These are phyloP conservation scores for Pterostichus niger DNA, from an alignment of 2,888 invertebrate genomes.

Conservation along the genomic window DNA sequence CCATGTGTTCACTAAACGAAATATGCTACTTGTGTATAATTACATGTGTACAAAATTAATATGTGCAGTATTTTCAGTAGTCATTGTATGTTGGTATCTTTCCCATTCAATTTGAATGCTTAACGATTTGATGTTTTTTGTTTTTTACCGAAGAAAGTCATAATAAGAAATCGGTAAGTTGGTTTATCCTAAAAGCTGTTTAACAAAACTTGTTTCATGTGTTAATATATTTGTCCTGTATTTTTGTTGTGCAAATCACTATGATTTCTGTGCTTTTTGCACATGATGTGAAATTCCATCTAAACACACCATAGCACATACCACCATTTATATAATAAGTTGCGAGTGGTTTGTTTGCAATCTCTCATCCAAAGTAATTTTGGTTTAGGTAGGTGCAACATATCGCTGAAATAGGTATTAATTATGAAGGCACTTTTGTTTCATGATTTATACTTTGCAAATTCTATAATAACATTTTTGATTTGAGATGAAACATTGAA, in stretches of 20 bases:
- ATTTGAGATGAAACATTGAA: too few relatives aligned
- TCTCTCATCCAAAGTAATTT: constrained; percentile 19
- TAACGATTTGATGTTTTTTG: too few relatives aligned
- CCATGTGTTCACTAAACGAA: constrained; percentile 13
- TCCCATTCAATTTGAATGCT: too few relatives aligned
- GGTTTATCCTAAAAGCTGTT: neutral
- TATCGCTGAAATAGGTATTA: constrained; percentile 13
- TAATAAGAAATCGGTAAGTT: too few relatives aligned
- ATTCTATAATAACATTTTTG: too few relatives aligned
- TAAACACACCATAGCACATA: constrained; percentile 37
- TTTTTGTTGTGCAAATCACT: constrained; percentile 6
- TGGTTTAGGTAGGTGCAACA: constrained; percentile 9
- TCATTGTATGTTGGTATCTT: constrained; percentile 1
- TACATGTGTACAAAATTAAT: constrained; percentile 20
- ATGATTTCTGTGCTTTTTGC: constrained; percentile 31
- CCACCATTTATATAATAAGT: constrained; percentile 7
- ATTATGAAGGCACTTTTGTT: neutral
- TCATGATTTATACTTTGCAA: too few relatives aligned
- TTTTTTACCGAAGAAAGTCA: too few relatives aligned
- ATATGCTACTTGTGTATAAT: constrained; percentile 21
- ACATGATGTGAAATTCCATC: constrained; percentile 8
- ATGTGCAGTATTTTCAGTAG: constrained; percentile 17
- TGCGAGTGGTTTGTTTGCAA: constrained; percentile 17
- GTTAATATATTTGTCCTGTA: neutral
- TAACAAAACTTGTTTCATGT: too few relatives aligned